These are phyloP conservation scores for Physella acuta DNA, from an alignment of 1,140 invertebrate species.

Conservation along the genomic window DNA sequence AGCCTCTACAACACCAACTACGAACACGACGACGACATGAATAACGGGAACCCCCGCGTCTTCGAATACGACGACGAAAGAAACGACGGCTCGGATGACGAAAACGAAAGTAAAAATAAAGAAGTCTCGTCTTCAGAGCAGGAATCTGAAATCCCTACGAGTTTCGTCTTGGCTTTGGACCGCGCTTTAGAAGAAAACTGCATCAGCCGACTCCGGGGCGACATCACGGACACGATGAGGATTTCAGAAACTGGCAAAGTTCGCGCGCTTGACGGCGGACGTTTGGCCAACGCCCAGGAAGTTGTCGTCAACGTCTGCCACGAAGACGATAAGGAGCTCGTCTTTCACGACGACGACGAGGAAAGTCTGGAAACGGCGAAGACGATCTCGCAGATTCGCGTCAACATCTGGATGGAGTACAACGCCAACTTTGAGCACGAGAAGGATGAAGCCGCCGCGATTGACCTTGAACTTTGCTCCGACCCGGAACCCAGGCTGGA, in stretches of 20 bases:
- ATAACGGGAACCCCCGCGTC: neutral
- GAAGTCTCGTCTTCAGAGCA: neutral
- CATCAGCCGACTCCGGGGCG: conserved; percentile 12
- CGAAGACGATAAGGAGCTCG: conserved; percentile 17
- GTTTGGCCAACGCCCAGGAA: conserved; percentile 23
- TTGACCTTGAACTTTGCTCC: neutral
- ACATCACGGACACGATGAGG: conserved; percentile 10
- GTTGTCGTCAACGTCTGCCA: conserved; percentile 25
- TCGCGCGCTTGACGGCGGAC: conserved; percentile 13
- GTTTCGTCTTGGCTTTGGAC: conserved; percentile 22
- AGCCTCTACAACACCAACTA: neutral
- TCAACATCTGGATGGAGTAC: conserved; percentile 24
- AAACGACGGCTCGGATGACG: neutral
- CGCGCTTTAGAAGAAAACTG: conserved; percentile 3
- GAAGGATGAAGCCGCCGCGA: neutral
- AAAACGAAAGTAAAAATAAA: neutral
- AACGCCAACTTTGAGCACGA: conserved; percentile 15
- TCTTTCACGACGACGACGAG: conserved; percentile 26
- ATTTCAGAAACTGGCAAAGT: conserved; percentile 9
- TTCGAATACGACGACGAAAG: neutral
- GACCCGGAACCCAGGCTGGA: neutral
- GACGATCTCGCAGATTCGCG: conserved; percentile 10
- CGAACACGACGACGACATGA: neutral
- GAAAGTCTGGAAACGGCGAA: conserved; percentile 14
- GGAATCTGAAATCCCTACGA: neutral